Evolutionary conservation across 2,113 vertebrate genomes (phyloP).

Genomic region (Australoheros scitulus): DNA sequence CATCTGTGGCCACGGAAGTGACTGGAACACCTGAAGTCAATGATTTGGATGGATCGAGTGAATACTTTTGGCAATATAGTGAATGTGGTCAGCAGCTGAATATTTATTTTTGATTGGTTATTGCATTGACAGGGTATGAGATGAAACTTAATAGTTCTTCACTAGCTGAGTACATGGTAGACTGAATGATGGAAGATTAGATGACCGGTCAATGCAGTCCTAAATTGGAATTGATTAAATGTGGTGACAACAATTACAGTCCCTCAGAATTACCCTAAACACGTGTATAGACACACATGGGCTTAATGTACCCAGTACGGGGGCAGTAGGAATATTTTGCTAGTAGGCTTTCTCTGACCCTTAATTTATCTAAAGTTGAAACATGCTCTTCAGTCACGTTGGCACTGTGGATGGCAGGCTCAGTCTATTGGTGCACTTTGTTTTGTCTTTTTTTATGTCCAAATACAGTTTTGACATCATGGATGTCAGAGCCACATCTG

Average conservation of each 20-base stretch:
- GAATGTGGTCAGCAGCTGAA: background rate
- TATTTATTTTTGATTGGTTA: background rate
- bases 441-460: background rate
- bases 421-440: background rate
- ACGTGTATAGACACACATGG: background rate
- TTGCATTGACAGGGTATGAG: background rate
- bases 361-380: background rate
- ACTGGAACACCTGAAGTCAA: too few species aligned
- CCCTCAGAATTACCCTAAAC: background rate
- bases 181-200: background rate
- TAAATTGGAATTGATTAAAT: conserved; percentile 31
- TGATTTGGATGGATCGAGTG: too few species aligned
- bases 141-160: background rate
- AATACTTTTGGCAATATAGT: too few species aligned
- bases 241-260: background rate
- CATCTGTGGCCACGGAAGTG: too few species aligned
- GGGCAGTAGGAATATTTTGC: background rate
- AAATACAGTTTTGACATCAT: background rate
- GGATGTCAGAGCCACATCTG: background rate
- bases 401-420: background rate
- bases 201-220: conserved; percentile 9
- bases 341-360: background rate
- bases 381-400: background rate
- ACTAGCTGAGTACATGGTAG: background rate
- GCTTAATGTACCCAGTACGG: background rate